Evolutionary conservation across 2,888 invertebrate species (phyloP).

Genomic region (Rhyacophila evoluta): DNA sequence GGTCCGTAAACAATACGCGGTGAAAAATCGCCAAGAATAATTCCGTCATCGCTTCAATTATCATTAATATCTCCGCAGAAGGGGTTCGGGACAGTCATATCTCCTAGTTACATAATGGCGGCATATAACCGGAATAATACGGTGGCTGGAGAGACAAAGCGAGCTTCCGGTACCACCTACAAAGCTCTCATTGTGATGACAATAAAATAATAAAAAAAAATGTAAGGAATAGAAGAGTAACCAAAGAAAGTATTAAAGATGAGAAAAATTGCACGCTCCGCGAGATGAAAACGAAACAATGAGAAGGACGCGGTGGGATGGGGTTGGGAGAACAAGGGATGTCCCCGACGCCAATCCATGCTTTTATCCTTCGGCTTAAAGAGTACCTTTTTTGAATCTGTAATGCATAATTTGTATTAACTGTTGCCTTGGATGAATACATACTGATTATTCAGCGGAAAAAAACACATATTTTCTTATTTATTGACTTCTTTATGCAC

Average conservation of each 20-base stretch:
- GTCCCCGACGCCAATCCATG: constrained; percentile 10
- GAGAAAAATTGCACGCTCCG: constrained; percentile 52
- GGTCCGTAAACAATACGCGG: constrained; percentile 47
- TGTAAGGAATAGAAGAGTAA: constrained; percentile 36
- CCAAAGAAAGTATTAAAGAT: constrained; percentile 52
- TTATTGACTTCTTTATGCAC: too few relatives aligned
- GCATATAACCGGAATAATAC: constrained; percentile 50
- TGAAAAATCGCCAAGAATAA: constrained; percentile 53
- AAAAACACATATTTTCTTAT: too few relatives aligned
- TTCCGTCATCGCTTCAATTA: constrained; percentile 53
- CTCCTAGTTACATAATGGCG: constrained; percentile 46
- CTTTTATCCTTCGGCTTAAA: constrained; percentile 4
- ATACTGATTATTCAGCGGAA: too few relatives aligned
- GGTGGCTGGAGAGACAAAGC: constrained; percentile 47
- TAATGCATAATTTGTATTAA: constrained; percentile 17
- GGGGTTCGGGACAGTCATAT: constrained; percentile 46
- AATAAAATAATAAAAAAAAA: constrained; percentile 51
- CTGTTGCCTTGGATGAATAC: not conserved
- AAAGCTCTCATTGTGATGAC: constrained; percentile 45
- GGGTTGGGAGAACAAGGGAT: constrained; percentile 25
- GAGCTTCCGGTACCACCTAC: constrained; percentile 45
- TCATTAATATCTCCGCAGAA: constrained; percentile 52
- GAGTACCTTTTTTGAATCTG: not conserved
- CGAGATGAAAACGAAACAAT: constrained; percentile 52
- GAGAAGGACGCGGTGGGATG: constrained; percentile 13